phyloP scores from a whole-genome alignment of 2,888 invertebrate genomes.

The Operophtera brumata region DNA sequence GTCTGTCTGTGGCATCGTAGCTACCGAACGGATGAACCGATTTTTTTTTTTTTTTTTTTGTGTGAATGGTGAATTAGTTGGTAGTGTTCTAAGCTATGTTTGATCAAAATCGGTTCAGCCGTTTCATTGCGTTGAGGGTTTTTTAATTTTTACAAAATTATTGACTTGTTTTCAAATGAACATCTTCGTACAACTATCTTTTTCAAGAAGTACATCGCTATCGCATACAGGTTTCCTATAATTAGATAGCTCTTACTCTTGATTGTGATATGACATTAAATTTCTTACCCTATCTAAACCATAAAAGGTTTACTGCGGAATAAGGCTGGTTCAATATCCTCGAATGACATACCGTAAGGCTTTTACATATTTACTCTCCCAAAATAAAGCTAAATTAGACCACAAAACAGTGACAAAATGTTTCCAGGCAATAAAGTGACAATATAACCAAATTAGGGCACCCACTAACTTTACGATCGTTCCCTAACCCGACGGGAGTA shows the following conservation, averaged over 20 bases:
- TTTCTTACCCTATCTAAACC: neutral
- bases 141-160: too few relatives aligned
- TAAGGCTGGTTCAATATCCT: slow-evolving; percentile 4
- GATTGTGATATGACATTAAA: neutral
- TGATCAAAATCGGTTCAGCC: too few relatives aligned
- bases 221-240: too few relatives aligned
- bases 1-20: too few relatives aligned
- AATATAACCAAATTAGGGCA: slow-evolving; percentile 36
- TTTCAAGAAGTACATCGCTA: too few relatives aligned
- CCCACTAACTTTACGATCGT: slow-evolving; percentile 36
- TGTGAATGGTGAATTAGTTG: too few relatives aligned
- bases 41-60: too few relatives aligned
- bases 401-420: slow-evolving; percentile 34
- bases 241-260: neutral
- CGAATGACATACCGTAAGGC: slow-evolving; percentile 1
- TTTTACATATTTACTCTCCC: slow-evolving; percentile 12
- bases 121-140: too few relatives aligned
- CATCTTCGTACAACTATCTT: too few relatives aligned
- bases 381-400: slow-evolving; percentile 33
- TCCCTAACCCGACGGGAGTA: slow-evolving; percentile 13
- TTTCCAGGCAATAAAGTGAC: slow-evolving; percentile 35
- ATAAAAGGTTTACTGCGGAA: slow-evolving; percentile 2
- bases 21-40: too few relatives aligned
- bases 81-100: too few relatives aligned
- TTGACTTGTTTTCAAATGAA: too few relatives aligned